Percentiles rank a stretch among this genome's conserved stretches.
These are phyloP conservation scores for Tryphoninae sp. DNA, from an alignment of 2,888 invertebrate species.

Conservation along the genomic window DNA sequence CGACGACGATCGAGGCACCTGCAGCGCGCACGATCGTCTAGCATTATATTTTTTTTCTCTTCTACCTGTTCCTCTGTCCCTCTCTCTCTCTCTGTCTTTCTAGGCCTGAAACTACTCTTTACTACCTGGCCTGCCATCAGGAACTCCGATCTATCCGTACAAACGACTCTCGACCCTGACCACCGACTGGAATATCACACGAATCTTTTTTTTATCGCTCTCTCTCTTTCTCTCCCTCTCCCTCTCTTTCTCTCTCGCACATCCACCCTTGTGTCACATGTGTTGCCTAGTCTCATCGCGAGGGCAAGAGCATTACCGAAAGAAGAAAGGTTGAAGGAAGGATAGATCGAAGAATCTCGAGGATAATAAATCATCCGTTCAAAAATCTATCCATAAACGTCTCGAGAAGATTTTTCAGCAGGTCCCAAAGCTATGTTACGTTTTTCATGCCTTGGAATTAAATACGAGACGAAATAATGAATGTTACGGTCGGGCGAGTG, in stretches of 20 bases:
- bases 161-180: slow-evolving; percentile 46
- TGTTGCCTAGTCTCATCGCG: neutral
- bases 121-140: slow-evolving; percentile 43
- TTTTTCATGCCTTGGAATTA: too few species aligned
- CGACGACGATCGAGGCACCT: slow-evolving; percentile 49
- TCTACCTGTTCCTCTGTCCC: neutral
- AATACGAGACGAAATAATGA: too few species aligned
- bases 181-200: slow-evolving; percentile 55
- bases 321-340: neutral
- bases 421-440: too few species aligned
- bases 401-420: too few species aligned
- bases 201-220: neutral
- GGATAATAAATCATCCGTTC: slow-evolving; percentile 24
- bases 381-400: neutral
- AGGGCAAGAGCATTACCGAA: neutral
- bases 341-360: slow-evolving; percentile 14
- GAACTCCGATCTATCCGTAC: slow-evolving; percentile 28
- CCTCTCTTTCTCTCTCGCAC: slow-evolving; percentile 20
- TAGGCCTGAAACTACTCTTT: slow-evolving; percentile 38
- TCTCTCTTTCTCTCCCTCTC: slow-evolving; percentile 27
- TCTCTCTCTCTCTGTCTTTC: slow-evolving; percentile 13
- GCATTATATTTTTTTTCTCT: slow-evolving; percentile 40
- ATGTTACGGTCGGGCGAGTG: too few species aligned
- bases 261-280: slow-evolving; percentile 6
- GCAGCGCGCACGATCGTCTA: slow-evolving; percentile 52